A percentile compares a stretch with the other conserved stretches of the same genome.
Evolutionary conservation across 2,113 vertebrate genomes (phyloP).

Genomic region (Oreochromis tanganicae): DNA sequence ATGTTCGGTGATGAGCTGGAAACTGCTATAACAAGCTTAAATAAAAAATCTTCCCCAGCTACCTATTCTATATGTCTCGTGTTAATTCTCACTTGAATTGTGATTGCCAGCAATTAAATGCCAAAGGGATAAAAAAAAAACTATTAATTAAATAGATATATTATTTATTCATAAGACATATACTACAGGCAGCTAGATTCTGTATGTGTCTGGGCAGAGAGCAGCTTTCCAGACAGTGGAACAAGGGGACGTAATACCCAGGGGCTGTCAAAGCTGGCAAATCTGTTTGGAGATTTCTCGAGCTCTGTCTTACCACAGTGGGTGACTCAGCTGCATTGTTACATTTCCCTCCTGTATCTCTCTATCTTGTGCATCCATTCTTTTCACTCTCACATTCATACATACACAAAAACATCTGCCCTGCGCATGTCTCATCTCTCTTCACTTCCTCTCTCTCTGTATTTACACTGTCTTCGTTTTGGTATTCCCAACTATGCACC

Average conservation of each 20-base stretch:
- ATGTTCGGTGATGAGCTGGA: background rate
- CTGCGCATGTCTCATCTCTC: background rate
- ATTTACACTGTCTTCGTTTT: background rate
- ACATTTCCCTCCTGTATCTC: background rate
- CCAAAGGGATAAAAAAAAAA: background rate
- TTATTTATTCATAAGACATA: background rate
- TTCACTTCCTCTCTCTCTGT: background rate
- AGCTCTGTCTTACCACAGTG: background rate
- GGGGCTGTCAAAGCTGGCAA: constrained; percentile 18
- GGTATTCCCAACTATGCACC: background rate
- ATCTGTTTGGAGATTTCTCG: constrained; percentile 18
- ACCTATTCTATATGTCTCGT: background rate
- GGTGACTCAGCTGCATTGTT: background rate
- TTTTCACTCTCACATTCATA: background rate
- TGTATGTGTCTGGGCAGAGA: background rate
- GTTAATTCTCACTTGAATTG: background rate
- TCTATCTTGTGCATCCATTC: background rate
- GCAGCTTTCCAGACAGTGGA: constrained; percentile 11
- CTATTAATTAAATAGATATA: background rate
- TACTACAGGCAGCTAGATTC: background rate
- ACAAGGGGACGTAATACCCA: constrained; percentile 1
- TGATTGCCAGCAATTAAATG: background rate
- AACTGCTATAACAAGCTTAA: background rate
- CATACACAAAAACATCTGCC: background rate
- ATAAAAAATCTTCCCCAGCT: background rate